Evolutionary conservation across 2,113 vertebrate species (phyloP).

Genomic region (Malurus melanocephalus): DNA sequence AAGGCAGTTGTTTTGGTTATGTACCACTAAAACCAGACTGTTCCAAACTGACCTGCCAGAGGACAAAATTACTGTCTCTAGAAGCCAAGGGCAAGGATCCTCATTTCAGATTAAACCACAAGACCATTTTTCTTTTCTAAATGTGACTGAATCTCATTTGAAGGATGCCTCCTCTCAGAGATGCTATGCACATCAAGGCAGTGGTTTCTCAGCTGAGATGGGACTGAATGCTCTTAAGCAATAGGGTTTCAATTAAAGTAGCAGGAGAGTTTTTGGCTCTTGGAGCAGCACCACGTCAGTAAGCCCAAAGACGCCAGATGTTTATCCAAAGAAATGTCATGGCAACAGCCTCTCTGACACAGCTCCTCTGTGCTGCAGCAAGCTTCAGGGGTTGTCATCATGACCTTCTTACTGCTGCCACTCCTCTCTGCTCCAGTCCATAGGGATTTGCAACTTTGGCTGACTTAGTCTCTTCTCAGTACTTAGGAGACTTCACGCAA

Average conservation of each 20-base stretch:
- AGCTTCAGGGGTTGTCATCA: not conserved
- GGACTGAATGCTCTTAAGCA: not conserved
- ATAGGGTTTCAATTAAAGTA: constrained; percentile 10
- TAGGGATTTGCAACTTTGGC: not conserved
- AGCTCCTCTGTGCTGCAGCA: not conserved
- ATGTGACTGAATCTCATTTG: not conserved
- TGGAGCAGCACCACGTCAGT: not conserved
- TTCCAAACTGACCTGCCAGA: not conserved
- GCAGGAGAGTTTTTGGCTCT: not conserved
- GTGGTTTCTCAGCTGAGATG: not conserved
- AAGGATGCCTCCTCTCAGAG: not conserved
- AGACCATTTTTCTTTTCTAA: not conserved
- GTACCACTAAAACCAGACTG: not conserved
- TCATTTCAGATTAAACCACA: not conserved
- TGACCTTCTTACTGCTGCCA: not conserved
- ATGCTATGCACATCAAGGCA: not conserved
- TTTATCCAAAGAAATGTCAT: constrained; percentile 21
- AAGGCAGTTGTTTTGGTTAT: not conserved
- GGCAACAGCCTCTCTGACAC: constrained; percentile 14
- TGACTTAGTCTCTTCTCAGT: not conserved
- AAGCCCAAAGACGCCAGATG: not conserved
- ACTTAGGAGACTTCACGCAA: not conserved
- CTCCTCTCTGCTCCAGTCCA: not conserved
- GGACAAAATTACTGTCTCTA: not conserved
- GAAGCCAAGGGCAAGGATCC: not conserved